A percentile compares a stretch with the other conserved stretches of the same genome.
phyloP scores from a whole-genome alignment of 2,888 invertebrate genomes.

The Athalia cordata region DNA sequence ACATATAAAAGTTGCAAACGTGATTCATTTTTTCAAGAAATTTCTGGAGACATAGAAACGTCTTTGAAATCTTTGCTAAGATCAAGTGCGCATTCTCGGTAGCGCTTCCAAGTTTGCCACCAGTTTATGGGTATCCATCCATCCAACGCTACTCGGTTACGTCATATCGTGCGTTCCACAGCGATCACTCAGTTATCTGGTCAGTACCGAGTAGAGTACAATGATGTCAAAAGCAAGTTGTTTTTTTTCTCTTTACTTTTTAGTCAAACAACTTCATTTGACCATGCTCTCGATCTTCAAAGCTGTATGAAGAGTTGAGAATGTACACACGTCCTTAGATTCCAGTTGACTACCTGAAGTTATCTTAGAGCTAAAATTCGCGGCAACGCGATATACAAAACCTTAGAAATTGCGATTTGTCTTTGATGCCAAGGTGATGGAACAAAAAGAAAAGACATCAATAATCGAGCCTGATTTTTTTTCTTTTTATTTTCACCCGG shows the following conservation, averaged over 20 bases:
- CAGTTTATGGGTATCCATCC: conserved; percentile 21
- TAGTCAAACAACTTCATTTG: neutral
- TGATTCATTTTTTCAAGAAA: no score
- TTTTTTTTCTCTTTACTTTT: neutral
- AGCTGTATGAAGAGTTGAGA: neutral
- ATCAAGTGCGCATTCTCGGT: conserved; percentile 11
- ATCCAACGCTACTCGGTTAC: neutral
- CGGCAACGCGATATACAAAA: neutral
- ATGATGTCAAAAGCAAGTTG: conserved; percentile 26
- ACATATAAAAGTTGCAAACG: no score
- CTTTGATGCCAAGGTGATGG: no score
- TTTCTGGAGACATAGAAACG: neutral
- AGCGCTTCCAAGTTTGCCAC: conserved; percentile 1
- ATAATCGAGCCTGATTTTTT: no score
- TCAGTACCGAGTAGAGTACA: neutral
- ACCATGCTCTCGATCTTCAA: conserved; percentile 18
- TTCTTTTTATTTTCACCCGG: no score
- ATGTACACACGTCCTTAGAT: neutral
- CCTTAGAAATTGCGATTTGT: no score
- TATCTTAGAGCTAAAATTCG: no score
- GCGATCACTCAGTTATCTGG: no score
- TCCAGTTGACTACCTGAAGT: no score
- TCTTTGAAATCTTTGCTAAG: conserved; percentile 23
- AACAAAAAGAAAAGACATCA: no score
- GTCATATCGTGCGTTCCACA: conserved; percentile 14